Base-by-base conservation (phyloP, 2,797 vertebrate species). In the Enteromius treurensis region DNA sequence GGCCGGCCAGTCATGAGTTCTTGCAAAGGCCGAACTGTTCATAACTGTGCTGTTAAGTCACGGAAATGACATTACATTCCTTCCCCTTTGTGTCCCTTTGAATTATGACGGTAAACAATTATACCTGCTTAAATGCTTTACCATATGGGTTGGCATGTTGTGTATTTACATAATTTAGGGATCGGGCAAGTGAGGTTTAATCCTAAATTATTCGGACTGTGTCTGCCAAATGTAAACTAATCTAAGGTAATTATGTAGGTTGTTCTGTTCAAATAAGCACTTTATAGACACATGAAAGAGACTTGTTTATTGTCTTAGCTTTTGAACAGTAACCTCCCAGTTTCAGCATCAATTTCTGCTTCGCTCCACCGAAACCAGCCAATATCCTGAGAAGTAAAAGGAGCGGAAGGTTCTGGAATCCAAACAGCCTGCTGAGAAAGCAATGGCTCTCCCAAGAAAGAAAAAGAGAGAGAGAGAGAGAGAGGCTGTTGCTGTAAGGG, bases 41-140 rank as follows among this genome's bases (percentile, higher is more conserved):
- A 96, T 96, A 96, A 96, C 96, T 96, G 91, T 91, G 91, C 95
- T 95, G 92, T 96, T 96, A 97, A 95, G 95, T 95, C 96, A 96
- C 95, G 94, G 95, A 96, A 97, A 96, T 97, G 92, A 93, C 95
- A 95, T 96, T 95, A 96, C 95, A 95, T 91, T 96, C 94, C 93
- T 96, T 97, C 95, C 95, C 94, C 93, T 96, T 91, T 89, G 92
- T 95, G 95, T 97, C 96, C 94, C 89, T 85, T 95, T 97, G 95
- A 96, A 95, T 97, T 97, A 96, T 92, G 89, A 87, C 92, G 88
- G 91, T 94, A 93, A 95, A 96, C 94, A 95, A 94, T 96, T 95
- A 93, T 95, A 94, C 92, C 92, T 94, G 94, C 92, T 95, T 95
- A 96, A 96, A 93, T 93, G 92, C 95, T 96, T 93, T 96, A 94